phyloP scores from a whole-genome alignment of 2,113 vertebrate species.

The Pterocles burchelli region DNA sequence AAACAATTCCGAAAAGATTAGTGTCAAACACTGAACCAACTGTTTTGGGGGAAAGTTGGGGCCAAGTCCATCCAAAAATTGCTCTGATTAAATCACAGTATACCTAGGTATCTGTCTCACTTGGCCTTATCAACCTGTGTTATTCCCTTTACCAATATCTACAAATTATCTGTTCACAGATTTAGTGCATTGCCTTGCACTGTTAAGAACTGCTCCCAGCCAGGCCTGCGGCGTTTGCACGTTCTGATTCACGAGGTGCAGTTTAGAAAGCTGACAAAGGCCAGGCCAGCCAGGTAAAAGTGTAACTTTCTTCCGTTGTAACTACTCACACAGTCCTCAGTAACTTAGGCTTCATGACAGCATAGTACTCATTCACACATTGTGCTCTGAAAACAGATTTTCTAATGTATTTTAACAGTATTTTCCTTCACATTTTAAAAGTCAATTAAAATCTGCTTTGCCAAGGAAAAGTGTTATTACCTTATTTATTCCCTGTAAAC shows the following conservation, averaged over 20 bases:
- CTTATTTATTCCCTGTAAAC: constrained; percentile 95
- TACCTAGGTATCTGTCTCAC: not conserved
- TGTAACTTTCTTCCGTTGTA: not conserved
- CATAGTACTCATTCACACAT: not conserved
- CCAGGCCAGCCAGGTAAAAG: not conserved
- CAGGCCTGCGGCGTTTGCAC: not conserved
- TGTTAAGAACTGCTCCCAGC: not conserved
- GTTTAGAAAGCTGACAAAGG: not conserved
- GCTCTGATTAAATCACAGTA: not conserved
- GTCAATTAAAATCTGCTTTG: not conserved
- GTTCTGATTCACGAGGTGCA: not conserved
- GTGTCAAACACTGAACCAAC: not conserved
- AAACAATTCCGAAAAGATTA: not conserved
- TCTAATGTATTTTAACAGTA: not conserved
- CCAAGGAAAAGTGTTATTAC: constrained; percentile 71
- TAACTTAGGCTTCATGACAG: not conserved
- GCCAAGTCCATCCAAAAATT: not conserved
- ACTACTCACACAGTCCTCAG: not conserved
- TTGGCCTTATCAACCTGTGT: not conserved
- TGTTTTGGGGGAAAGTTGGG: not conserved
- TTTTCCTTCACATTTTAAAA: not conserved
- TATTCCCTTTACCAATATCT: not conserved
- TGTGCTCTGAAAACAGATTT: not conserved
- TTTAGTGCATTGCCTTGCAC: not conserved
- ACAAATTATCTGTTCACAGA: not conserved